Evolutionary conservation across 92 coral and sea anemone species (phyloP), one percentile per base, ranked within the genome.

Genomic region (Siderastrea siderea): DNA sequence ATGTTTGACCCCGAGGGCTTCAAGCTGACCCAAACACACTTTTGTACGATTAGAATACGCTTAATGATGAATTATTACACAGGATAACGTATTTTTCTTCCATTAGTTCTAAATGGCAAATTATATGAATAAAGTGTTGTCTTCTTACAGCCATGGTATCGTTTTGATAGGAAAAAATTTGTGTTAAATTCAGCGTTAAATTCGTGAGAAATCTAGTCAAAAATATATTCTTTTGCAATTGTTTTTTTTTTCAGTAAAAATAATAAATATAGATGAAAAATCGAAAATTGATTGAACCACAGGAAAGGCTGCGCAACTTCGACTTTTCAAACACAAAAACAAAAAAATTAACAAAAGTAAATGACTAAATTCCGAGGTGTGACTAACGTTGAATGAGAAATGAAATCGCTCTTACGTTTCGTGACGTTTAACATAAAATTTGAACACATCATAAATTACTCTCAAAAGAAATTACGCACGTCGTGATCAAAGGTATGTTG

Each of bases 41-140:
- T 68, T 50, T 10, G 47, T 49, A 14, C 49, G 74, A 80, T 80
- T 65, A 64, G 72, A 67, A 55, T 19, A 15, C 38, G 81, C 68
- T 12, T 51, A 77, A 57, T 77, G 14, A 57, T 17, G 62, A 77
- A 77, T 77, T 44, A 77, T 77, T 77, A n/a, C 67, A 57, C 66
- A 8, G 26, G 61, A 66, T 65, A 49, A 43, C 61, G 48, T 64
- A 9, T 51, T 62, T 44, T 62, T 49, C 47, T 1, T 54, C 65
- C 19, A 64, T 62, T 19, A 64, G 46, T 5, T 62, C 67, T 1
- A 12, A 38, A 57, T 74, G 62, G 79, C 47, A 51, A 52, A 74
- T 52, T 17, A 52, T 12, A 38, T 9, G 38, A 26, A 26, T 26
- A 26, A 49, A 4, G 38, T 3, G 15, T 16, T 2, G 1, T 10